Evolutionary conservation across 2,888 invertebrate species (phyloP).

Genomic region (Cosmorhoe ocellata): DNA sequence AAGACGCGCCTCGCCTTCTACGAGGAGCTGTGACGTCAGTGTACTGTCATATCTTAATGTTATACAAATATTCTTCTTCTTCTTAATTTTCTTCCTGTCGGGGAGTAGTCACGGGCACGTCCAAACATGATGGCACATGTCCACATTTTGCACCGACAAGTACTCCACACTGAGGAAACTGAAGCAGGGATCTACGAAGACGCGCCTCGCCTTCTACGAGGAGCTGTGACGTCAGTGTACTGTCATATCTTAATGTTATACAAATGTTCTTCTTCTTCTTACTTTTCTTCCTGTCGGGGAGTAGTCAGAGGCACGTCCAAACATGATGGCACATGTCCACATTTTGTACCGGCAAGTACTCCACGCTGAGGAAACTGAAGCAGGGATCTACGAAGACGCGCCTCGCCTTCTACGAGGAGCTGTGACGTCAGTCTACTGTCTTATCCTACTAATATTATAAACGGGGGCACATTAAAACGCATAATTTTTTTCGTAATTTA

Average conservation of each 20-base stretch:
- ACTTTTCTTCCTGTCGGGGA: too few species aligned
- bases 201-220: constrained; percentile 97
- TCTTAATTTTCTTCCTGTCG: too few species aligned
- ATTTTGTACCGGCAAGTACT: constrained; percentile 97
- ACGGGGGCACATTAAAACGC: too few species aligned
- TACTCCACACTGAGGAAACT: constrained; percentile 97
- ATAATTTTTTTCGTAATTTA: too few species aligned
- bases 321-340: too few species aligned
- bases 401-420: constrained; percentile 98
- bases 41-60: background rate
- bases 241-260: background rate
- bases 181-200: constrained; percentile 96
- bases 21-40: constrained; percentile 91
- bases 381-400: constrained; percentile 96
- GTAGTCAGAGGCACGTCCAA: too few species aligned
- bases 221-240: constrained; percentile 87
- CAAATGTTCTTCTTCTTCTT: too few species aligned
- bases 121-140: too few species aligned
- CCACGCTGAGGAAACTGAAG: constrained; percentile 95
- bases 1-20: constrained; percentile 97
- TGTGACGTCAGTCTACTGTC: constrained; percentile 79
- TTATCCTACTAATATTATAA: too few species aligned
- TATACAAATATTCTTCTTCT: too few species aligned
- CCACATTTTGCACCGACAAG: constrained; percentile 95
- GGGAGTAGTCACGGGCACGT: too few species aligned